Conservation (phyloP, 2,113 vertebrate genomes). For the Colaptes auratus region DNA sequence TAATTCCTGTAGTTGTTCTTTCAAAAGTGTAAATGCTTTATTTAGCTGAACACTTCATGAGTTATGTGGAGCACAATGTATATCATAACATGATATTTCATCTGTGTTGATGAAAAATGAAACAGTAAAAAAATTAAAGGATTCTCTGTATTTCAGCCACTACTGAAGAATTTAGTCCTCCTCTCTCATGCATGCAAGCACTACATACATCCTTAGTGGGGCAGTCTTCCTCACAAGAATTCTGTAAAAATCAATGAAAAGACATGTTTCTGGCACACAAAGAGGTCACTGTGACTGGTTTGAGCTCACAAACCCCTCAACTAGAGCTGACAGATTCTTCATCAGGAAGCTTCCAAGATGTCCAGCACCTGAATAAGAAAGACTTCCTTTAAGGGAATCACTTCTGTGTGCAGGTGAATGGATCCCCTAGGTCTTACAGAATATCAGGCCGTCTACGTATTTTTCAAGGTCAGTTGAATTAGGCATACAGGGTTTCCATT, state of each 20-base stretch:
- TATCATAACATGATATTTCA: background rate
- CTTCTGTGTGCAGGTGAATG: background rate
- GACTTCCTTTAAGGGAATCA: background rate
- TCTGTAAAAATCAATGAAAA: background rate
- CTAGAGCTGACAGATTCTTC: background rate
- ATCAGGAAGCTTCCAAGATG: background rate
- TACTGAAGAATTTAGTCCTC: background rate
- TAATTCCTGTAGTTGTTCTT: background rate
- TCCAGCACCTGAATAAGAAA: background rate
- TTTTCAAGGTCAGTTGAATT: background rate
- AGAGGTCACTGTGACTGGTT: background rate
- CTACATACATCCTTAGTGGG: background rate
- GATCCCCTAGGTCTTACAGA: background rate
- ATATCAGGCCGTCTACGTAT: background rate
- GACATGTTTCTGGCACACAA: background rate
- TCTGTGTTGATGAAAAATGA: background rate
- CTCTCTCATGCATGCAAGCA: background rate
- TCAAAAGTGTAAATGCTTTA: background rate
- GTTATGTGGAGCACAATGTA: background rate
- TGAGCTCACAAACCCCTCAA: background rate
- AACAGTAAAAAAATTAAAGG: background rate
- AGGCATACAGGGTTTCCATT: background rate
- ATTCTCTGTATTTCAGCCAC: background rate
- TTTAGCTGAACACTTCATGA: fast-evolving
- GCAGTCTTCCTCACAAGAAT: background rate